Evolutionary conservation across 2,113 vertebrate species (phyloP), one percentile per base, ranked within the genome.

Genomic region (Oreochromis niloticus): DNA sequence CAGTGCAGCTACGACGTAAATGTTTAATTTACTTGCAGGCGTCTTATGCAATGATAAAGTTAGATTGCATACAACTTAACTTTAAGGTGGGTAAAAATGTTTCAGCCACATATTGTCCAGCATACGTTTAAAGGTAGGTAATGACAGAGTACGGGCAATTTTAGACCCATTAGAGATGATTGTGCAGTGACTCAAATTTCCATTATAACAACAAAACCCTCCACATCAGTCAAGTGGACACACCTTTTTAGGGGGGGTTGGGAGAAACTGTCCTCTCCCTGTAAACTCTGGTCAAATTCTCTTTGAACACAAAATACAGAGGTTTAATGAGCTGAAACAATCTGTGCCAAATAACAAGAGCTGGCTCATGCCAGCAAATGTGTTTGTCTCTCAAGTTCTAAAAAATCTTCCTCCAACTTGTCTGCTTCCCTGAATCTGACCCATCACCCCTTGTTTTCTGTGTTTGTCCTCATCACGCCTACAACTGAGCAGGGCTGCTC

Each of bases 401-500:
- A 80, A 78, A 57, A 71, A 83, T 89, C 54, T 85, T 85, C 75
- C 43, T 61, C 46, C 30, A 89, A 85, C 81, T 88, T 61, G 83
- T 85, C 82, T 84, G 85, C 68, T 75, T 89, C 52, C 66, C 81
- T 86, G 79, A 86, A 59, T 83, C n/a, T 66, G 85, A 94, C 92
- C 90, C 84, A 5, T 78, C 84, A 86, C 84, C 88, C 71, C 52
- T 71, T 89, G 89, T 89, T 87, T 91, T 88, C 84, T 80, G 83
- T 17, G 85, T 79, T 39, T 83, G 87, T 85, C 92, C 92, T 90
- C 85, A 41, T 81, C 55, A 68, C 87, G 87, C 93, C 93, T 32
- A 92, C 92, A 57, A 39, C 56, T 16, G 89, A 91, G 66, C 83
- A 2, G 79, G 79, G 81, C 61, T 24, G 36, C 87, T 79, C 87